Evolutionary conservation across 2,113 vertebrate genomes (phyloP), one percentile per base, ranked within the genome.

Genomic region (Dolichallabes microphthalmus): DNA sequence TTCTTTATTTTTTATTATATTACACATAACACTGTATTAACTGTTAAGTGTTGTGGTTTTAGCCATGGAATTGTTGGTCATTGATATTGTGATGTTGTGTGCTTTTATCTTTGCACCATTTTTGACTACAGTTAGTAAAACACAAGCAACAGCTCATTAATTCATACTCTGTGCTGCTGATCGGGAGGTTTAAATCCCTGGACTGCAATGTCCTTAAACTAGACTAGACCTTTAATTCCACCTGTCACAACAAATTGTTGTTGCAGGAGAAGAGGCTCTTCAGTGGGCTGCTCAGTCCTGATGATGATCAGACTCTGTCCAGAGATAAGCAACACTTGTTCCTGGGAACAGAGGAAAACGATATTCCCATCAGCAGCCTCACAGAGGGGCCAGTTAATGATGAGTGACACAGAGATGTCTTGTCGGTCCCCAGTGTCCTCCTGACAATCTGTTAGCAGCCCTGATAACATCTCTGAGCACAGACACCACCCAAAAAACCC

Each of bases 321-420:
- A 63, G 53, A 88, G 85, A 83, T 61, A 64, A 52, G 52, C 82
- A 69, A 13, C 35, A 35, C 39, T 58, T 68, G 50, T 86, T 77
- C 82, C 39, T 86, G 90, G 76, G 89, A 91, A 87, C 85, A 74
- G 60, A 58, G 84, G 80, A 73, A 69, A 85, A 80, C 77, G 55
- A 80, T 30, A 79, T 91, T 91, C 89, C 87, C 89, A 90, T 79
- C 88, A 61, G 82, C 63, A 39, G 11, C 76, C 53, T 50, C 17
- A 45, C 58, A 57, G 39, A 82, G 66, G 85, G 27, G 35, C 4
- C 53, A 53, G 45, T 60, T 68, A 68, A 68, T 17, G 64, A 68
- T 7, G 12, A 9, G 30, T 35, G 66, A 68, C 32, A 19, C 30
- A 2, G 66, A 69, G 32, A 39, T 19, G 66, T 39, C 30, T 39